Percentiles rank a stretch among this genome's conserved stretches.
Evolutionary conservation across 2,888 invertebrate genomes (phyloP).

Genomic region (Bembecia ichneumoniformis): DNA sequence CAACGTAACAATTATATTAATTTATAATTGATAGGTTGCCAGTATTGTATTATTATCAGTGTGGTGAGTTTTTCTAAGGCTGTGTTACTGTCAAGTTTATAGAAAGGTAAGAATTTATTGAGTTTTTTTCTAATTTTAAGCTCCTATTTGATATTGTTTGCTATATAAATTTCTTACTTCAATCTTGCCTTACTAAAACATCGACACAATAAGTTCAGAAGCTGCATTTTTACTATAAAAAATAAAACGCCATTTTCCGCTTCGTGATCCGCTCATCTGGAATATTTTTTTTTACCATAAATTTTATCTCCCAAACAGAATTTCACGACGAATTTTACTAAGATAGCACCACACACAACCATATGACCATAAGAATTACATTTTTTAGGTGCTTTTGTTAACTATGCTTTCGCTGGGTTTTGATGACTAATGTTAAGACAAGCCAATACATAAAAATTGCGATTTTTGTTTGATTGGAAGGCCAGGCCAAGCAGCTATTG

Average conservation of each 20-base stretch:
- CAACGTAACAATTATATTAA: too few species aligned
- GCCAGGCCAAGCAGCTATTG: slow-evolving; percentile 18
- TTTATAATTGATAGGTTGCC: slow-evolving; percentile 19
- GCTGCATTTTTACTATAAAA: slow-evolving; percentile 32
- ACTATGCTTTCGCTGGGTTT: slow-evolving; percentile 1
- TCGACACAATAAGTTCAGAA: background rate
- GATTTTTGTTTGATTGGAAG: slow-evolving; percentile 12
- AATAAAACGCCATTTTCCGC: slow-evolving; percentile 64
- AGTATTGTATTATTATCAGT: slow-evolving; percentile 30
- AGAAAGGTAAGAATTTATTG: slow-evolving; percentile 57
- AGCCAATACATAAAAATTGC: slow-evolving; percentile 26
- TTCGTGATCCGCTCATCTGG: slow-evolving; percentile 36
- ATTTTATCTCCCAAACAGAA: slow-evolving; percentile 17
- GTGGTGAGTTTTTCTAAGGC: slow-evolving; percentile 46
- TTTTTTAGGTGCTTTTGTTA: background rate
- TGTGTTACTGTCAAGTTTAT: slow-evolving; percentile 59
- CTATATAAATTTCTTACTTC: too few species aligned
- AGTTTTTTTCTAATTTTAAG: slow-evolving; percentile 13
- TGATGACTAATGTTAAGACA: slow-evolving; percentile 23
- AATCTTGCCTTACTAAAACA: too few species aligned
- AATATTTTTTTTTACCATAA: slow-evolving; percentile 33
- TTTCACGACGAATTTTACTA: background rate
- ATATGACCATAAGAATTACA: background rate
- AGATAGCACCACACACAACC: background rate
- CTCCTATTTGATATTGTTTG: too few species aligned